Evolutionary conservation across 2,797 vertebrate species (phyloP), one percentile per base, ranked within the genome.

Genomic region (Anabacerthia variegaticeps): DNA sequence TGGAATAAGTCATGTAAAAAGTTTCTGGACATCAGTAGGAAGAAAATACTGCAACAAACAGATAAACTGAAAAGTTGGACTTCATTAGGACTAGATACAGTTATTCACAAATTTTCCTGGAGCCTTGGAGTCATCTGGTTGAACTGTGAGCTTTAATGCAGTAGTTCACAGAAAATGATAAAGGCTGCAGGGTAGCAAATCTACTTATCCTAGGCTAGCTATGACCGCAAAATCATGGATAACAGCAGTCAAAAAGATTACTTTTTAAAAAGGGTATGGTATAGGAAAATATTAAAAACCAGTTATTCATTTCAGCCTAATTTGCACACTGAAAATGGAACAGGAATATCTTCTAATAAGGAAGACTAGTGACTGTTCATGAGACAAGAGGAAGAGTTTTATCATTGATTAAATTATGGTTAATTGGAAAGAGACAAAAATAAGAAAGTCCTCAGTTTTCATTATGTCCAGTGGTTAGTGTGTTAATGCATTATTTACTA

Each of bases 111-210:
- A 51, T 88, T 94, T 56, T 74, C 56, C 46, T 68, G 44, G 23
- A 95, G 78, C 41, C 63, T 84, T 4, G 9, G 48, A 89, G 88
- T 73, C 74, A 87, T 71, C 74, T 41, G 39, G 73, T 49, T 93
- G 83, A 97, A 95, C 73, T 72, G 58, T 48, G 58, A 95, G 73
- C 37, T 90, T 39, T 92, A 91, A 90, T 34, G 46, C 46, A 85
- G 76, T 56, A 95, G 72, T 85, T 95, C 85, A 89, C 5, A 3
- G 36, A 84, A 94, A 95, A 90, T 68, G 49, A 89, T 89, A 93
- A 94, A 78, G 68, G 69, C 82, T 89, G 27, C 69, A 68, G 66
- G 66, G 82, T 51, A 92, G 62, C 37, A 91, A 93, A 92, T 72
- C 73, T 86, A 89, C 58, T 95, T 89, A 77, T 77, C 34, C 27